Evolutionary conservation across 2,113 vertebrate genomes (phyloP).

Genomic region (Xiphophorus hellerii): DNA sequence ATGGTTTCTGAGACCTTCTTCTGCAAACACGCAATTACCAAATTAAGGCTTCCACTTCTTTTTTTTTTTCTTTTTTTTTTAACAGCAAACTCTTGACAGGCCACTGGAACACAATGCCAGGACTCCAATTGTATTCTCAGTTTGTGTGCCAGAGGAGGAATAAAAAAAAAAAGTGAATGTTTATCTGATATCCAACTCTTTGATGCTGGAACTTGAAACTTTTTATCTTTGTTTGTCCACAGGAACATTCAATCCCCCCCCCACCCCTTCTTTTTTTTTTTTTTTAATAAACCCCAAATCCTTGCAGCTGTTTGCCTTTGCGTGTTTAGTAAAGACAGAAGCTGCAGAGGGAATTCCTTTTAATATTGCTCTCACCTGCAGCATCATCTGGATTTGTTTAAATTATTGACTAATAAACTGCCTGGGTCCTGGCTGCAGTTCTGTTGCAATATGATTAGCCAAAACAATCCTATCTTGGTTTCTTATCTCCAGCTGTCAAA

Average conservation of each 20-base stretch:
- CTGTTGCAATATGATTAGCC: not conserved
- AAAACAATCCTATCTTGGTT: conserved; percentile 37
- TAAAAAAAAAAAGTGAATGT: too few relatives aligned
- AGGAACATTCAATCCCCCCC: not conserved
- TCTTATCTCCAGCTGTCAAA: conserved; percentile 35
- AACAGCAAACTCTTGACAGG: not conserved
- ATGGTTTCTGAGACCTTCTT: not conserved
- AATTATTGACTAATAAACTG: not conserved
- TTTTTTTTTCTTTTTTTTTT: not conserved
- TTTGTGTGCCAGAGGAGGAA: not conserved
- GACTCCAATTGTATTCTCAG: not conserved
- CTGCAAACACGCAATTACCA: not conserved
- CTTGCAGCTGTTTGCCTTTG: not conserved
- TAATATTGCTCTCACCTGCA: not conserved
- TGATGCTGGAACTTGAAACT: not conserved
- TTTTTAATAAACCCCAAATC: not conserved
- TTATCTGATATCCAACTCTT: not conserved
- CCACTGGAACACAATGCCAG: not conserved
- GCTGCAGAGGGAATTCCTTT: not conserved
- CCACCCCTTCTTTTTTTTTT: too few relatives aligned
- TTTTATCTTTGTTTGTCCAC: not conserved
- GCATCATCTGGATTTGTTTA: not conserved
- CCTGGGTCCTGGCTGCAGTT: not conserved
- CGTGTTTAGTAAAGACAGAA: not conserved
- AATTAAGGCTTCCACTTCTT: not conserved